Conservation (phyloP, 2,113 vertebrate genomes). For the Actenoides hombroni region DNA sequence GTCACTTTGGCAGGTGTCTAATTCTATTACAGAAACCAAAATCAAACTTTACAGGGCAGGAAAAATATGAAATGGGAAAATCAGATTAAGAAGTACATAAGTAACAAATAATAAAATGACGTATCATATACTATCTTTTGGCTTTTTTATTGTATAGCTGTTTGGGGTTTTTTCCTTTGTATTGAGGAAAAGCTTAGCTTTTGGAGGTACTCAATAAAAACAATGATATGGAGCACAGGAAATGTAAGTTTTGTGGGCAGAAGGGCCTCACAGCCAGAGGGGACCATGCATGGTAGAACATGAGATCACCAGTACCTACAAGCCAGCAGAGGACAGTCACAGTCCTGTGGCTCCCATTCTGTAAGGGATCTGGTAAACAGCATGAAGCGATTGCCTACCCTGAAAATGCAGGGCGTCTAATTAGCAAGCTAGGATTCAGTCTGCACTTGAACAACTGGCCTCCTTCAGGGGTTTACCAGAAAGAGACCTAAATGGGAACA, state of each 20-base stretch:
- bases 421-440: background rate
- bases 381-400: background rate
- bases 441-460: background rate
- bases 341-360: background rate
- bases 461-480: background rate
- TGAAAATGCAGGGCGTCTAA: background rate
- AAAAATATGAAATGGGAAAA: background rate
- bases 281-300: background rate
- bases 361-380: background rate
- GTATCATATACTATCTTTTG: background rate
- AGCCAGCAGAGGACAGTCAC: background rate
- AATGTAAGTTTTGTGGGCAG: background rate
- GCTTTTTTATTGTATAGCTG: background rate
- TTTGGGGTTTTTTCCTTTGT: background rate
- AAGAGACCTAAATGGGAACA: background rate
- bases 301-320: background rate
- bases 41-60: background rate
- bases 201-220: background rate
- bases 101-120: background rate
- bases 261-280: background rate
- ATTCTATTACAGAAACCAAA: background rate
- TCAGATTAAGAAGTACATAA: background rate
- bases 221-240: background rate
- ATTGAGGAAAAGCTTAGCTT: background rate
- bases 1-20: background rate